Evolutionary conservation across 2,888 invertebrate species (phyloP).

Genomic region (Marasmarcha lunaedactyla): DNA sequence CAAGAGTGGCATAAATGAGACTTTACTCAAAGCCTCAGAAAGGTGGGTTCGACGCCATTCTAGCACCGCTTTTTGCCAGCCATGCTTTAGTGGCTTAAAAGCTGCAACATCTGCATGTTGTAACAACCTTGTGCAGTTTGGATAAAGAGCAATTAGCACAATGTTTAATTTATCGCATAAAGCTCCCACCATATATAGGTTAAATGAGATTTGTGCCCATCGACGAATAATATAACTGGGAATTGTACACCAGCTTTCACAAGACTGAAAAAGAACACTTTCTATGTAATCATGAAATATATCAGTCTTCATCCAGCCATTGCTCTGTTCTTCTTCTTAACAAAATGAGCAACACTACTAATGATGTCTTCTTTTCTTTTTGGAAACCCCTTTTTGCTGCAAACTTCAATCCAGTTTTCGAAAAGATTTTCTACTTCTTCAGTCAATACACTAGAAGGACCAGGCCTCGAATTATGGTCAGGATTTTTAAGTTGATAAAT

Average conservation of each 20-base stretch:
- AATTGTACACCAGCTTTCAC: neutral
- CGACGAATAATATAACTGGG: constrained; percentile 5
- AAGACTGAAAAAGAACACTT: neutral
- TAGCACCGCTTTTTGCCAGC: neutral
- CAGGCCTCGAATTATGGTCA: neutral
- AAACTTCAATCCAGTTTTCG: too few species aligned
- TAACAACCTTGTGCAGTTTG: constrained; percentile 6
- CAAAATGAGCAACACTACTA: constrained; percentile 20
- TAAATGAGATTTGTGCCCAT: constrained; percentile 4
- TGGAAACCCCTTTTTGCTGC: constrained; percentile 20
- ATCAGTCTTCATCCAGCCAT: constrained; percentile 6
- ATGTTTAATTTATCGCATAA: constrained; percentile 1
- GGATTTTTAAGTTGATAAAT: too few species aligned
- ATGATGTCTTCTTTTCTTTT: constrained; percentile 16
- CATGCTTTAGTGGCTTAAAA: constrained; percentile 3
- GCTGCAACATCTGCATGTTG: constrained; percentile 10
- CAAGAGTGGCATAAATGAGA: neutral
- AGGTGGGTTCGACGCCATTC: neutral
- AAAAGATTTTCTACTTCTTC: too few species aligned
- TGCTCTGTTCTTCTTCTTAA: constrained; percentile 10
- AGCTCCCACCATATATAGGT: neutral
- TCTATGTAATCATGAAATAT: constrained; percentile 2
- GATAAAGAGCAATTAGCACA: constrained; percentile 5
- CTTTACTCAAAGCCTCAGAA: neutral
- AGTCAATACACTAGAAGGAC: too few species aligned